Evolutionary conservation across 2,113 vertebrate genomes (phyloP), one percentile per base, ranked within the genome.

Genomic region (Cyphomyrus plagiostoma): DNA sequence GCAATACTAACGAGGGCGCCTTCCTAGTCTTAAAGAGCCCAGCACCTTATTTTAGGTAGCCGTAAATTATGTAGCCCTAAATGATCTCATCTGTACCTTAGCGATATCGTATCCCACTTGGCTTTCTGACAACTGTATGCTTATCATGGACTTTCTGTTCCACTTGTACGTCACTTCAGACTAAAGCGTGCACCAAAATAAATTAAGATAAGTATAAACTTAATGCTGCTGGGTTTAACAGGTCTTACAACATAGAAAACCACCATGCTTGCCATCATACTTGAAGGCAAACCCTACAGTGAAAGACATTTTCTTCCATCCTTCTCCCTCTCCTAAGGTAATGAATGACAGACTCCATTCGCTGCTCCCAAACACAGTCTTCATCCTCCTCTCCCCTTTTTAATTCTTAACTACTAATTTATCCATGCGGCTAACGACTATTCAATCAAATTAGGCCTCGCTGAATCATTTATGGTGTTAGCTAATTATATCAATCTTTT

Each of bases 401-500:
- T 46, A 23, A 84, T 46, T 46, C 45, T 84, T 84, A 84, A 48
- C 82, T 84, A 84, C 82, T 84, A 48, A 84, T 84, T 84, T 84
- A 48, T 84, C 39, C 45, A n/a, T 13, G 50, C 26, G 3, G 49
- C 85, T 53, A 53, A 53, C 50, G 46, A n/a, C 85, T 21, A 52
- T 53, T 86, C 85, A 30, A 50, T 52, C 48, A 86, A 86, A 86
- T 84, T 84, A 48, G 82, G 49, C 46, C 82, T 84, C 23, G 21
- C 82, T 84, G 82, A 84, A 84, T 84, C 82, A 84, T 84, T 86
- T 53, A 50, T 30, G 26, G 46, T 48, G 49, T 30, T 86, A 52
- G 85, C 85, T 53, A 52, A 86, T 86, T 86, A 52, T 52, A 50
- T 52, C 82, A 84, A 84, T 84, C 82, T 84, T 84, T 84, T 46